Evolutionary conservation across 2,888 invertebrate genomes (phyloP), one percentile per base, ranked within the genome.

Genomic region (Athetis lepigone): DNA sequence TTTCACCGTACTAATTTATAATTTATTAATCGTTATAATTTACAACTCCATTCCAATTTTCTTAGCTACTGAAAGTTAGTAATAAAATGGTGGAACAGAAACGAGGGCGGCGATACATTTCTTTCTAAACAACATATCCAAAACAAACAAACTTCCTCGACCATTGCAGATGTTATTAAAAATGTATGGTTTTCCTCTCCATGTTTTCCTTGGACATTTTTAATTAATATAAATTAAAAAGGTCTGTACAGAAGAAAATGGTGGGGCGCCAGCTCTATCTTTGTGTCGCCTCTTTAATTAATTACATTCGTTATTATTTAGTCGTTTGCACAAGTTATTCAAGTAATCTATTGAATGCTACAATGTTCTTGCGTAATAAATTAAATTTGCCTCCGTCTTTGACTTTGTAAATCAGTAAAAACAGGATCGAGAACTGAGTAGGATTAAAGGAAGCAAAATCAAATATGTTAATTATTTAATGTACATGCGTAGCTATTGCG

Each of bases 291-390:
- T 42, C 13, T 43, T 40, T 67, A 77, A 78, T 79, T 64, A 74
- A 77, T 79, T 79, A 67, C 16, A 11, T 51, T 33, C 33, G 19
- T 54, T 56, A 65, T 68, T 66, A 67, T 59, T 56, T 63, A 42
- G 27, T 54, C 49, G 25, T 36, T 67, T 65, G 51, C 60, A 68
- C 27, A 62, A 43, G 25, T 23, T 37, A 68, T 56, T 59, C 5
- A 60, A 56, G 39, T 52, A 58, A 65, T 49, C 52, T 69, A 37
- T 61, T 65, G 29, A 49, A 56, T 36, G 16, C 23, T 50, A 55
- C 13, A 50, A 36, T 13, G 19, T 39, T 19, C 6, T 72, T 42
- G 11, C 4, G 18, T 23, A 16, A 39, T 70, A 6, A 70, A 70
- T 45, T 70, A 11, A 54, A 45, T 47, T n/a, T 13, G 49, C 13